Percentiles rank a stretch among this genome's conserved stretches.
Conservation (phyloP, 2,888 invertebrate genomes). For the Leptothorax acervorum region DNA sequence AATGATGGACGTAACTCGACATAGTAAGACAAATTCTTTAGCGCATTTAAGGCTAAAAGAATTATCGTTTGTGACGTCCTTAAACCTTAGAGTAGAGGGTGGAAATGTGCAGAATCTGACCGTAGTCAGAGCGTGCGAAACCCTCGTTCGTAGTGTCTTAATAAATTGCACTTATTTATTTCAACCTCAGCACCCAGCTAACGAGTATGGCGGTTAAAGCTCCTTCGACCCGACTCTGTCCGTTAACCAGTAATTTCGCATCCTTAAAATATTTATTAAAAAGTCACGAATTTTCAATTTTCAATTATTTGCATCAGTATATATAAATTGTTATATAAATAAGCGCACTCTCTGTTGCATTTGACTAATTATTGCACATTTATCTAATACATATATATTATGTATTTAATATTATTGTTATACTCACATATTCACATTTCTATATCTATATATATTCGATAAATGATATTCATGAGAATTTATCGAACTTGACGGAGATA, state of each 20-base stretch:
- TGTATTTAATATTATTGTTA: not conserved
- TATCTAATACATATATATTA: not conserved
- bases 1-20: not conserved
- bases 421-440: not conserved
- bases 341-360: not conserved
- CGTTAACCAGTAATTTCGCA: conserved; percentile 15
- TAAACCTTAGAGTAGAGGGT: conserved; percentile 6
- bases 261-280: conserved; percentile 24
- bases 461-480: not conserved
- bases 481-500: not conserved
- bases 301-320: conserved; percentile 1
- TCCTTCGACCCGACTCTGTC: not conserved
- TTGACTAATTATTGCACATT: not conserved
- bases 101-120: conserved; percentile 41
- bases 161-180: conserved; percentile 70
- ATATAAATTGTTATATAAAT: not conserved
- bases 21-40: conserved; percentile 37
- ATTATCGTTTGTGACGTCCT: conserved; percentile 36
- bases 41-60: conserved; percentile 51
- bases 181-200: conserved; percentile 55
- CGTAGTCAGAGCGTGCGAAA: conserved; percentile 35
- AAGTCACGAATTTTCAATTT: conserved; percentile 13
- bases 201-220: conserved; percentile 57
- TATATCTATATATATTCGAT: not conserved
- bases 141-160: conserved; percentile 49